A percentile compares a stretch with the other conserved stretches of the same genome.
phyloP scores from a whole-genome alignment of 2,888 invertebrate species.

The Prosapia bicincta region DNA sequence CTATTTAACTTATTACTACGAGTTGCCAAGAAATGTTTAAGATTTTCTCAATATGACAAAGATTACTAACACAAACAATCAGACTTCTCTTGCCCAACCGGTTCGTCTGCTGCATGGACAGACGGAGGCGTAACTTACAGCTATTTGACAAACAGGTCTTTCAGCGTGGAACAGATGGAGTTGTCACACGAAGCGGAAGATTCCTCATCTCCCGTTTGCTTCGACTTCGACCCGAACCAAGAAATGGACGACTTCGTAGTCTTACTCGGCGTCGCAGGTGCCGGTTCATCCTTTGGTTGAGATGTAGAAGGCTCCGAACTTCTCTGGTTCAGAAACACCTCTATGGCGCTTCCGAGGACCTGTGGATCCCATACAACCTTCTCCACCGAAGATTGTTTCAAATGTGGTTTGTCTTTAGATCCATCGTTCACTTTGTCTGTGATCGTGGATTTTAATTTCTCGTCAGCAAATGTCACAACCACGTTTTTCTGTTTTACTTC shows the following conservation, averaged over 20 bases:
- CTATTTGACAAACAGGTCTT: constrained; percentile 84
- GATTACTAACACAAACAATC: too few relatives aligned
- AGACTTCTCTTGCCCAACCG: too few relatives aligned
- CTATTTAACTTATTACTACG: too few relatives aligned
- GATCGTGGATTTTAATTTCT: constrained; percentile 55
- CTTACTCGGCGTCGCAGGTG: constrained; percentile 19
- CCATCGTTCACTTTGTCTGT: constrained; percentile 47
- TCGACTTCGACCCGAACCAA: constrained; percentile 33
- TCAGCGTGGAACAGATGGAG: constrained; percentile 76
- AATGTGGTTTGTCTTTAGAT: constrained; percentile 20
- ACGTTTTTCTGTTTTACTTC: constrained; percentile 17
- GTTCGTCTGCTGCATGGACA: neutral
- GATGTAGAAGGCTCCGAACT: constrained; percentile 50
- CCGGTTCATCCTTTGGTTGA: constrained; percentile 14
- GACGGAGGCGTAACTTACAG: constrained; percentile 38
- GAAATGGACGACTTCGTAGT: constrained; percentile 11
- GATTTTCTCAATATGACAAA: too few relatives aligned
- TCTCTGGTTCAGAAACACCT: constrained; percentile 69
- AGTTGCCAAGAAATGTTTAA: too few relatives aligned
- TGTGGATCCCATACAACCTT: constrained; percentile 77
- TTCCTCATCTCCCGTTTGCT: constrained; percentile 60
- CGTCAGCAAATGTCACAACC: constrained; percentile 57
- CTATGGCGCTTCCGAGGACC: constrained; percentile 77
- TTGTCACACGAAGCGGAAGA: constrained; percentile 70
- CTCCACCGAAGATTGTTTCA: constrained; percentile 48